Percentiles rank a stretch among this genome's conserved stretches.
Evolutionary conservation across 2,113 vertebrate genomes (phyloP).

Genomic region (Nesogale talazaci): DNA sequence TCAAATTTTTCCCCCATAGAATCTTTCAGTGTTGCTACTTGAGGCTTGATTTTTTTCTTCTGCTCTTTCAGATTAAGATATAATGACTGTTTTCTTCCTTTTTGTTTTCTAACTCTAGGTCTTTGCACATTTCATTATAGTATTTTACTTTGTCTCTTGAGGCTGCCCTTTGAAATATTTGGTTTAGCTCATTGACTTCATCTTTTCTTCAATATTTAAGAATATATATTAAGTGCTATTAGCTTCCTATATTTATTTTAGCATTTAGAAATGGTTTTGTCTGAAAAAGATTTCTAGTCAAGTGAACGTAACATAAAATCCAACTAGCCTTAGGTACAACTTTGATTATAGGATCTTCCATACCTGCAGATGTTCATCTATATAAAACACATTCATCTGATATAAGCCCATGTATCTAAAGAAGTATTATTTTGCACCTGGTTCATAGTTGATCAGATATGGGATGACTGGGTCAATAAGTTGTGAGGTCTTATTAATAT

Average conservation of each 20-base stretch:
- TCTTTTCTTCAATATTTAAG: neutral
- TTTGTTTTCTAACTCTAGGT: too few relatives aligned
- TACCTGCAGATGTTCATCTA: neutral
- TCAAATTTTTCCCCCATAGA: too few relatives aligned
- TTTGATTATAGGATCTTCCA: neutral
- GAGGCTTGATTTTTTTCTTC: too few relatives aligned
- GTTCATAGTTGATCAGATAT: neutral
- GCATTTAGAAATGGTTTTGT: neutral
- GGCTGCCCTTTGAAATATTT: too few relatives aligned
- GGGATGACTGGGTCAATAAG: neutral
- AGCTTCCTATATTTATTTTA: neutral
- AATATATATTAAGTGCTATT: neutral
- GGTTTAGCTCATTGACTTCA: too few relatives aligned
- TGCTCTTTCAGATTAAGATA: too few relatives aligned
- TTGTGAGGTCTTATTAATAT: neutral
- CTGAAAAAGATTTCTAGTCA: neutral
- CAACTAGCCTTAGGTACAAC: neutral
- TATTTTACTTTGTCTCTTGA: too few relatives aligned
- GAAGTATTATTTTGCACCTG: neutral
- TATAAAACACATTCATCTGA: neutral
- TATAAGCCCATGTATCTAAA: neutral
- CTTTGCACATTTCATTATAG: too few relatives aligned
- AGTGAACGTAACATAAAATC: neutral
- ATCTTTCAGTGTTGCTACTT: too few relatives aligned
- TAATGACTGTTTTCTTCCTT: too few relatives aligned